Evolutionary conservation across 2,888 invertebrate species (phyloP).

Genomic region (Apotomis turbidana): DNA sequence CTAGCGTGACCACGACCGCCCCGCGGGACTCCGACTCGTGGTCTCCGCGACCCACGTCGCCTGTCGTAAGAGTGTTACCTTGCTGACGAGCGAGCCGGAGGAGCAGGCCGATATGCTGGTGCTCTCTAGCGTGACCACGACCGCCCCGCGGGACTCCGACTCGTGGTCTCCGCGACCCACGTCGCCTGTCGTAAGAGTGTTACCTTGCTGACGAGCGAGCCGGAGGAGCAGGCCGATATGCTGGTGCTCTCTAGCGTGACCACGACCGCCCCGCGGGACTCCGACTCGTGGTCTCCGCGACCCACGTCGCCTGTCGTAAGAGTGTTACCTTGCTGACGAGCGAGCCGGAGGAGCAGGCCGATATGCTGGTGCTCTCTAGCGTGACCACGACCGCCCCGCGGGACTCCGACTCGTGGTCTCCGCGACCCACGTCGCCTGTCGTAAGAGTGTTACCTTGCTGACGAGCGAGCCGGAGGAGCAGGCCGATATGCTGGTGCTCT

Average conservation of each 20-base stretch:
- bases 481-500: constrained; percentile 96
- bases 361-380: constrained; percentile 96
- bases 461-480: constrained; percentile 98
- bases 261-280: constrained; percentile 95
- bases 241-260: constrained; percentile 98
- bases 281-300: constrained; percentile 86
- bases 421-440: constrained; percentile 82
- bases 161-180: constrained; percentile 87
- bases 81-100: constrained; percentile 97
- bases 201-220: constrained; percentile 95
- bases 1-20: constrained; percentile 97
- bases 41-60: constrained; percentile 84
- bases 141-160: constrained; percentile 92
- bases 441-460: constrained; percentile 85
- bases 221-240: constrained; percentile 96
- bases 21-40: constrained; percentile 92
- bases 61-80: constrained; percentile 59
- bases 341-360: constrained; percentile 97
- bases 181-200: constrained; percentile 63
- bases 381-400: constrained; percentile 97
- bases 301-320: constrained; percentile 79
- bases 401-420: constrained; percentile 89
- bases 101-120: constrained; percentile 98
- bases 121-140: constrained; percentile 97
- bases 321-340: constrained; percentile 92